phyloP scores from a whole-genome alignment of 2,888 invertebrate species.

The Notocelia uddmanniana region DNA sequence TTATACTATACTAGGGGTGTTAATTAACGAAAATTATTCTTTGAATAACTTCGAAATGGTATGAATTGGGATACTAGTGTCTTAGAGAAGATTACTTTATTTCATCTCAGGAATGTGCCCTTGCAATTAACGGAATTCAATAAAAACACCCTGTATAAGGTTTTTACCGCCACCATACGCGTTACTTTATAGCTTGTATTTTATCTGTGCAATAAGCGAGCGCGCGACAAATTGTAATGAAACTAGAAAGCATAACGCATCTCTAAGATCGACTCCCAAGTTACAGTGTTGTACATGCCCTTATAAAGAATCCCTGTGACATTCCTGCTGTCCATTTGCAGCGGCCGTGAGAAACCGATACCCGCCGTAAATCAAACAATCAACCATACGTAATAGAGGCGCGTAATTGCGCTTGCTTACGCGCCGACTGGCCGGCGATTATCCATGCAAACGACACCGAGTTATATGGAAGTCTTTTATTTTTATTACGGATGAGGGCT shows the following conservation, averaged over 20 bases:
- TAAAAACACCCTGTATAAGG: too few relatives aligned
- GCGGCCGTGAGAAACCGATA: constrained; percentile 59
- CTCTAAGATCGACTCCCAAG: neutral
- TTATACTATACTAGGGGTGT: too few relatives aligned
- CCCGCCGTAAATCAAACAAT: constrained; percentile 49
- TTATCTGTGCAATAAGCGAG: too few relatives aligned
- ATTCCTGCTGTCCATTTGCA: constrained; percentile 7
- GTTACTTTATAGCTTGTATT: too few relatives aligned
- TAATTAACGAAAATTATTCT: too few relatives aligned
- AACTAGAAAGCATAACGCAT: neutral
- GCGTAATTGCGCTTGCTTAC: constrained; percentile 44
- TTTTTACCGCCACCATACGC: too few relatives aligned
- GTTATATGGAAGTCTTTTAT: neutral
- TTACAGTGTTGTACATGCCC: neutral
- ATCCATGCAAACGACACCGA: constrained; percentile 17
- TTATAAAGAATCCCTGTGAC: constrained; percentile 1
- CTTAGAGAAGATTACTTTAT: too few relatives aligned
- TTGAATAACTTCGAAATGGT: too few relatives aligned
- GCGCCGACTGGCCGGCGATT: constrained; percentile 23
- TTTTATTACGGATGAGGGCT: neutral
- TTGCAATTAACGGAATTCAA: too few relatives aligned
- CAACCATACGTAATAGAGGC: constrained; percentile 46
- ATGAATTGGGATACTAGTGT: too few relatives aligned
- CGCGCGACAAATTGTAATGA: too few relatives aligned
- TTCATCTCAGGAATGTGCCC: too few relatives aligned